Evolutionary conservation across 2,888 invertebrate species (phyloP), one percentile per base, ranked within the genome.

Genomic region (Mythimna impura): DNA sequence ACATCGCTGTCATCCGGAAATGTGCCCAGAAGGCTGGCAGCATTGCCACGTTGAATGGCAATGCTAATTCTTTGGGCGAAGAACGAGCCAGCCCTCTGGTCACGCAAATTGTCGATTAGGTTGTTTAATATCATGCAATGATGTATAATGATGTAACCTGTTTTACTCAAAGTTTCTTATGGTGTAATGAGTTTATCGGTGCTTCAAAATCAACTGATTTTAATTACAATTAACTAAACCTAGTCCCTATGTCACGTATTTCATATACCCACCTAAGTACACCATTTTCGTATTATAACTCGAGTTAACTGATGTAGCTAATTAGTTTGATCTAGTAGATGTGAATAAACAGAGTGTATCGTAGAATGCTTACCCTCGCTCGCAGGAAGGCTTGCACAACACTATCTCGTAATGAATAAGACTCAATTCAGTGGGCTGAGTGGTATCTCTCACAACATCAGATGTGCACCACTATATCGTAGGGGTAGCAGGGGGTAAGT

Each of bases 391-490:
- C 82, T 85, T 85, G 85, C 87, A 85, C 88, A 88, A 88, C 84
- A 88, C 84, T 82, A 85, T 76, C 68, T 80, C 83, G 91, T 92
- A 92, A 93, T 93, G 93, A 93, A 93, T 92, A 91, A 90, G 89
- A 89, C 88, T 88, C 89, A 88, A 89, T 88, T 90, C 87, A 89
- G 89, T 87, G 85, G 88, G 71, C 81, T 84, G 87, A 86, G 86
- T 87, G 88, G 88, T 93, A 92, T 92, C 89, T 93, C 90, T 90
- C 89, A 85, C 86, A 88, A 90, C 89, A 89, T 92, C 90, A 89
- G 91, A 92, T 92, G 90, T 88, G 89, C 88, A 91, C 91, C 90
- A 89, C 89, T 91, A 92, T 87, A 92, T 91, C 88, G 89, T 87
- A 87, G 78, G 79, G 81, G 86, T 81, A 83, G 84, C 63, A 80